Conservation (phyloP, 1,140 invertebrate species). For the Episyrphus balteatus region DNA sequence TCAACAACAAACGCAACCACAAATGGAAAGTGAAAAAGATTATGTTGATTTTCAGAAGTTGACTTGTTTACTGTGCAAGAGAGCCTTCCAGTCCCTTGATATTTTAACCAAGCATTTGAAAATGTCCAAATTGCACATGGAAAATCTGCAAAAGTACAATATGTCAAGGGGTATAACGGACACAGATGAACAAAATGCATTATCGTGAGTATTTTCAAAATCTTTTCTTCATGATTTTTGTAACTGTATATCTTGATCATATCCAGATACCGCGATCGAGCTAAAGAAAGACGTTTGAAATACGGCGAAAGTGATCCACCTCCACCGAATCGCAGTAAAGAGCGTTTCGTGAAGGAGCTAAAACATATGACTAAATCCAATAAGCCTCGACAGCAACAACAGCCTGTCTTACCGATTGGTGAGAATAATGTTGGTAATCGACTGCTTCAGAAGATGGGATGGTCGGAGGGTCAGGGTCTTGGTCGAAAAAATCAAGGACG, state of each 20-base stretch:
- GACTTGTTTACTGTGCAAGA: conserved; percentile 90
- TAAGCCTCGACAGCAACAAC: conserved; percentile 20
- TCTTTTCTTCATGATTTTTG: not conserved
- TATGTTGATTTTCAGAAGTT: conserved; percentile 79
- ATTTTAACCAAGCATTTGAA: conserved; percentile 83
- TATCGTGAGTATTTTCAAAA: conserved; percentile 12
- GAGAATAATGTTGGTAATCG: conserved; percentile 85
- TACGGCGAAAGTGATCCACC: conserved; percentile 77
- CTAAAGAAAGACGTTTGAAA: conserved; percentile 88
- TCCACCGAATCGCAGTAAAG: conserved; percentile 57
- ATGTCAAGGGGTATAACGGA: not conserved
- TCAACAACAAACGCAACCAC: conserved; percentile 12
- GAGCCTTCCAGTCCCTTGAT: conserved; percentile 85
- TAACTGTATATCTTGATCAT: not conserved
- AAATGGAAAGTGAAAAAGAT: conserved; percentile 44
- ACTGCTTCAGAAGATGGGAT: conserved; percentile 96
- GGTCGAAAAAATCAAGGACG: conserved; percentile 90
- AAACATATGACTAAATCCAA: conserved; percentile 17
- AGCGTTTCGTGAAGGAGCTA: conserved; percentile 48
- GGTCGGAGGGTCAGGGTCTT: conserved; percentile 90
- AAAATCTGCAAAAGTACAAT: conserved; percentile 65
- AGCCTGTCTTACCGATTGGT: conserved; percentile 51
- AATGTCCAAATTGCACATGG: conserved; percentile 90
- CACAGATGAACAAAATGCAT: conserved; percentile 3
- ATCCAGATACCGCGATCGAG: conserved; percentile 78